phyloP scores from a whole-genome alignment of 2,797 vertebrate genomes.

The Mallotus villosus region DNA sequence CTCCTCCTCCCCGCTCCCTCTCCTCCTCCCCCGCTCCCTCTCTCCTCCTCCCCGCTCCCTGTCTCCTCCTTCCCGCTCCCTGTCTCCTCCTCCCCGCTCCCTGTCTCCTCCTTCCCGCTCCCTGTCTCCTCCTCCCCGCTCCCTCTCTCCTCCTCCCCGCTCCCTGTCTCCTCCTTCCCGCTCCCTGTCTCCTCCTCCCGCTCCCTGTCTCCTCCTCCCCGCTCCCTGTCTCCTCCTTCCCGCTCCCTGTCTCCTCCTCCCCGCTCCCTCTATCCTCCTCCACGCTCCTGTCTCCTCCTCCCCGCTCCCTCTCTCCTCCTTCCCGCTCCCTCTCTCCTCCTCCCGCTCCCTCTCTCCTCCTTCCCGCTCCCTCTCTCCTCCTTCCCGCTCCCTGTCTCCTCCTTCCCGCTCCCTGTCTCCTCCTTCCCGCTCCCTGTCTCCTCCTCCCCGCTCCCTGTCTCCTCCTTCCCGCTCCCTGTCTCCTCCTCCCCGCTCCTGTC shows the following conservation, averaged over 20 bases:
- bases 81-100: not conserved
- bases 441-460: no score
- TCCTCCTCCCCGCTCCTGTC: not conserved
- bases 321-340: not conserved
- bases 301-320: slow-evolving; percentile 8
- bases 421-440: no score
- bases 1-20: slow-evolving; percentile 5
- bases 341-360: no score
- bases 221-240: no score
- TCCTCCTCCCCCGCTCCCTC: not conserved
- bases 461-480: no score
- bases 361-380: not conserved
- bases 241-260: not conserved
- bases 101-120: slow-evolving; percentile 13
- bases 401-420: slow-evolving; percentile 1
- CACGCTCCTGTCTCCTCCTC: no score
- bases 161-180: not conserved
- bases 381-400: no score
- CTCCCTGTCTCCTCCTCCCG: no score
- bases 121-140: not conserved
- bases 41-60: no score
- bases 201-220: not conserved
- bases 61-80: not conserved
- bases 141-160: no score
- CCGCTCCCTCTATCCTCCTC: no score